Evolutionary conservation across 1,140 invertebrate species (phyloP).

Genomic region (Platorchestia sp.): DNA sequence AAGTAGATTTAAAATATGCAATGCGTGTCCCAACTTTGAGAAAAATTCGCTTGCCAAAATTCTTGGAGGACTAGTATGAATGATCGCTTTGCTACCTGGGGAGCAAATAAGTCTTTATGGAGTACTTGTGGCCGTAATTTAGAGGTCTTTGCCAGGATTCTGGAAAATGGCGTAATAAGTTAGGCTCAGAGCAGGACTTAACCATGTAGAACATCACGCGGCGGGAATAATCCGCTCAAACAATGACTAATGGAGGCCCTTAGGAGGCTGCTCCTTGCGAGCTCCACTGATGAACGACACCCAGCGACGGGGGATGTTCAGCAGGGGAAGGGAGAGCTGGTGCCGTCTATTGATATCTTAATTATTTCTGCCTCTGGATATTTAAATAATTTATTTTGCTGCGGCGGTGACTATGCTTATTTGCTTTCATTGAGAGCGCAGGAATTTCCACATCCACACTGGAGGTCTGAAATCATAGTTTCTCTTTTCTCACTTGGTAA

Average conservation of each 20-base stretch:
- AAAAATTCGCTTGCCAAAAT: neutral
- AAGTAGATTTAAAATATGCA: neutral
- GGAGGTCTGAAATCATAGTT: neutral
- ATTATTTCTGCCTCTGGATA: neutral
- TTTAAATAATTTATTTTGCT: too few relatives aligned
- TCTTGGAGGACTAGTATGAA: neutral
- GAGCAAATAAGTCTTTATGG: conserved; percentile 23
- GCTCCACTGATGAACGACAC: neutral
- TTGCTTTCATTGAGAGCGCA: too few relatives aligned
- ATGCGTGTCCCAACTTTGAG: neutral
- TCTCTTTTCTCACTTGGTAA: neutral
- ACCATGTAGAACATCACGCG: conserved; percentile 48
- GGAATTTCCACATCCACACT: neutral
- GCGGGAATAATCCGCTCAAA: conserved; percentile 42
- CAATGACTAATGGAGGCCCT: conserved; percentile 48
- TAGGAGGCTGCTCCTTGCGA: conserved; percentile 15
- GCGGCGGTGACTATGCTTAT: too few relatives aligned
- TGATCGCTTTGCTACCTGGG: neutral
- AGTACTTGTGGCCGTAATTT: conserved; percentile 33
- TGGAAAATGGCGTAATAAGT: conserved; percentile 54
- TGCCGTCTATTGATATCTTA: neutral
- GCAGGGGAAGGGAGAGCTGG: neutral
- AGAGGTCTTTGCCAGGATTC: conserved; percentile 22
- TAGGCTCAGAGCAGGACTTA: conserved; percentile 40
- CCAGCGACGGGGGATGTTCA: neutral